phyloP scores from a whole-genome alignment of 2,113 vertebrate species.

The Mirza zaza region DNA sequence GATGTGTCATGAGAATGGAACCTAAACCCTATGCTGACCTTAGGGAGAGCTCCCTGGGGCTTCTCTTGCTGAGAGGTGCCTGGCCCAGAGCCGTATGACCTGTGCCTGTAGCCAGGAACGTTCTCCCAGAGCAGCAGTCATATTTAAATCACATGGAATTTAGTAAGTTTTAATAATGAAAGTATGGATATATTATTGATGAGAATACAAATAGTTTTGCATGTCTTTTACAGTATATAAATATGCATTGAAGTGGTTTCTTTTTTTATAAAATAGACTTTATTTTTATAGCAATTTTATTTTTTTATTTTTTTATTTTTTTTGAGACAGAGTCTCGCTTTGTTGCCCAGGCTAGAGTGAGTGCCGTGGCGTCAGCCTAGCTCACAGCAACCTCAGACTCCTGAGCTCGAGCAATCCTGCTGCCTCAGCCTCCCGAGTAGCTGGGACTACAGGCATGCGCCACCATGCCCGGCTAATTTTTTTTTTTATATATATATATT shows the following conservation, averaged over 20 bases:
- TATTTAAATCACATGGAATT: not conserved
- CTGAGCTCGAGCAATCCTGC: no score
- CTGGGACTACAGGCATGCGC: no score
- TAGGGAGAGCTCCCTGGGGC: no score
- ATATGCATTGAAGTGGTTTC: not conserved
- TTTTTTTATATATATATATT: no score
- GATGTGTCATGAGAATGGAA: not conserved
- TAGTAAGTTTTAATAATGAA: not conserved
- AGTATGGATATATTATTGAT: not conserved
- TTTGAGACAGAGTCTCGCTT: no score
- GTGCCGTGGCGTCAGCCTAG: no score
- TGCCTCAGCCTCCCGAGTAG: no score
- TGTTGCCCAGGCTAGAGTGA: no score
- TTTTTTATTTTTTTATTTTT: no score
- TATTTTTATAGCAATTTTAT: no score
- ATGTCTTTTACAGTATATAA: not conserved
- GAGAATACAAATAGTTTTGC: not conserved
- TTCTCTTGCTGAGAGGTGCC: not conserved
- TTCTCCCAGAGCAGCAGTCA: not conserved
- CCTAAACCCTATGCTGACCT: not conserved
- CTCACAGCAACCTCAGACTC: no score
- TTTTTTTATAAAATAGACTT: not conserved
- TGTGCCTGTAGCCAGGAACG: not conserved
- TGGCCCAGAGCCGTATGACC: not conserved
- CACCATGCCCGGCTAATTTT: no score